These are phyloP conservation scores for Eunapius fragilis DNA, from an alignment of 37 sponge, comb jelly and placozoan genomes.

Conservation along the genomic window DNA sequence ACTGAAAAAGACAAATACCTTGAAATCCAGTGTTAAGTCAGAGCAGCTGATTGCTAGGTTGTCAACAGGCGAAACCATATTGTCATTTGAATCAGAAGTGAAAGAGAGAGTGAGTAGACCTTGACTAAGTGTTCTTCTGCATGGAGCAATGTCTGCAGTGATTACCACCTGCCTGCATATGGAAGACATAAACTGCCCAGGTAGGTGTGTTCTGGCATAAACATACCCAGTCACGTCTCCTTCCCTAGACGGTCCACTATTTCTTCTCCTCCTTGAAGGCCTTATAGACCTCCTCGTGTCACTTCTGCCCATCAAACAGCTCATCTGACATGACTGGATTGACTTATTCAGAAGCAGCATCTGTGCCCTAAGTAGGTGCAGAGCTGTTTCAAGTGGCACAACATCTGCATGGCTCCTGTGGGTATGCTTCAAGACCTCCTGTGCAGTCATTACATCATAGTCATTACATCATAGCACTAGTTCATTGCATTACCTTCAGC, in stretches of 20 bases:
- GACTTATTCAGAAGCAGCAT: constrained; percentile 52
- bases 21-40: not conserved
- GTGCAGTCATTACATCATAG: not conserved
- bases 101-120: not conserved
- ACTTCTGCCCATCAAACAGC: constrained; percentile 30
- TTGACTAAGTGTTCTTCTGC: not conserved
- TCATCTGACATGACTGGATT: constrained; percentile 59
- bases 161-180: not conserved
- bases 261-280: not conserved
- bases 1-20: not conserved
- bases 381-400: constrained; percentile 22
- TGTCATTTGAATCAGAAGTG: not conserved
- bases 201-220: not conserved
- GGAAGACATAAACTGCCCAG: too few relatives aligned
- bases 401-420: constrained; percentile 44
- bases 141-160: not conserved
- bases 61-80: not conserved
- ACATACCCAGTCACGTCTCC: not conserved
- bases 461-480: not conserved
- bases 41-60: not conserved
- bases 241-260: not conserved
- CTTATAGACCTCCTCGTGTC: too few relatives aligned
- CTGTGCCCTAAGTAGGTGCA: constrained; percentile 30
- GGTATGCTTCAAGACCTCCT: constrained; percentile 55
- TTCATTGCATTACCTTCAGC: constrained; percentile 28